Evolutionary conservation across 2,113 vertebrate species (phyloP).

Genomic region (Panthera uncia): DNA sequence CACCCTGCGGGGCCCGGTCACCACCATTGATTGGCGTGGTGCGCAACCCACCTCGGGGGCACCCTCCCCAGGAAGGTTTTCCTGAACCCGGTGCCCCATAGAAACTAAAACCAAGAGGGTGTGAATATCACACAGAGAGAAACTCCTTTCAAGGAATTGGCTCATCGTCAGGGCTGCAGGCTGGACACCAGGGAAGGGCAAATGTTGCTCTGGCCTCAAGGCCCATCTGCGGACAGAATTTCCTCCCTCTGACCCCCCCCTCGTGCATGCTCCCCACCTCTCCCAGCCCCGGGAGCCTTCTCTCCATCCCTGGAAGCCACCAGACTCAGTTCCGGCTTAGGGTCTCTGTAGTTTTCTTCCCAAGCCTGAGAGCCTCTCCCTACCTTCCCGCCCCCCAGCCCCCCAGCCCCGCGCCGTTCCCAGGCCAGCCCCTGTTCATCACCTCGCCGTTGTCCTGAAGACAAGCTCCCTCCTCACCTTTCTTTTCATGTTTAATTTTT

Average conservation of each 20-base stretch:
- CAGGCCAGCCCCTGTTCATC: accelerated
- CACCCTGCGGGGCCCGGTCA: neutral
- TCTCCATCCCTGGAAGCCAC: accelerated
- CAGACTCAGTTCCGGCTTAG: too few relatives aligned
- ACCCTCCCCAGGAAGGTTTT: neutral
- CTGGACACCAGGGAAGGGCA: neutral
- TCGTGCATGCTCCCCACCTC: accelerated
- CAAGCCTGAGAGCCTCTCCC: neutral
- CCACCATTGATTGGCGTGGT: neutral
- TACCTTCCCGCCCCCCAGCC: neutral
- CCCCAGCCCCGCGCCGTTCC: neutral
- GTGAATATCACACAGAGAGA: neutral
- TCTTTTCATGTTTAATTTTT: too few relatives aligned
- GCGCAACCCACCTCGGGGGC: neutral
- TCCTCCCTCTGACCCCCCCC: neutral
- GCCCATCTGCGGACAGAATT: neutral
- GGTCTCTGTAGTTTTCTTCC: too few relatives aligned
- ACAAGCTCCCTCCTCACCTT: too few relatives aligned
- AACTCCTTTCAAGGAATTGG: too few relatives aligned
- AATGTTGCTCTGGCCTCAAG: neutral
- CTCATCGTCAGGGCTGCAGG: neutral
- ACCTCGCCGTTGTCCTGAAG: neutral
- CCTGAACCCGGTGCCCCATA: neutral
- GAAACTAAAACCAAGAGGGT: neutral
- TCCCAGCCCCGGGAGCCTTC: neutral